phyloP scores from a whole-genome alignment of 2,113 vertebrate genomes.

The Vulpes lagopus region DNA sequence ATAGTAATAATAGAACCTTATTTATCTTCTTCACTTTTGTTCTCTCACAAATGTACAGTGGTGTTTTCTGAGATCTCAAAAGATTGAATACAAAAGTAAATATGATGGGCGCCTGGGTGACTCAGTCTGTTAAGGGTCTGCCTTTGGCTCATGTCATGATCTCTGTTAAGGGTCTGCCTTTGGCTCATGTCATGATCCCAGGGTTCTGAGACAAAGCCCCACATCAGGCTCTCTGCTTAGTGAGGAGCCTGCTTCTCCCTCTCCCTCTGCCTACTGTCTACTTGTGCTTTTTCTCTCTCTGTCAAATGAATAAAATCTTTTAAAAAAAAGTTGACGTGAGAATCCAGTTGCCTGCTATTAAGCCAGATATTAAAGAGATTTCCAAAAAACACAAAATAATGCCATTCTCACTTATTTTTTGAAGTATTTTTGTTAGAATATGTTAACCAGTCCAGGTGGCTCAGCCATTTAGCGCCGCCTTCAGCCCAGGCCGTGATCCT shows the following conservation, averaged over 20 bases:
- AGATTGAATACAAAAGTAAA: not conserved
- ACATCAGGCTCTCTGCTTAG: no score
- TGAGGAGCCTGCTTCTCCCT: no score
- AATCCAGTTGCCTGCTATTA: not conserved
- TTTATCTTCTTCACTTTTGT: conserved; percentile 13
- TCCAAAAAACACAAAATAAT: conserved; percentile 42
- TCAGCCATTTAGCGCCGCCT: no score
- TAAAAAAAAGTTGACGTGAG: not conserved
- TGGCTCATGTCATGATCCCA: no score
- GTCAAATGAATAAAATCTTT: no score
- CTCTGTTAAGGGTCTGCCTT: no score
- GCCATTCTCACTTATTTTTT: not conserved
- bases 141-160: no score
- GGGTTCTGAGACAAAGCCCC: no score
- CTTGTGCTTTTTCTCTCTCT: no score
- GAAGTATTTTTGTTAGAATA: conserved; percentile 49
- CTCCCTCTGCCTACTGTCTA: no score
- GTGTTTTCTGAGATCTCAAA: not conserved
- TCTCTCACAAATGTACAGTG: not conserved
- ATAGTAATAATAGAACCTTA: not conserved
- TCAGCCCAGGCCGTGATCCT: no score
- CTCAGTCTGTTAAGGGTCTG: no score
- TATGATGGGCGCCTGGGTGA: not conserved
- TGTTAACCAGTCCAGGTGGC: not conserved
- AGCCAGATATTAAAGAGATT: not conserved